Conservation (phyloP, 1,140 invertebrate species). For the Aphaenogaster floridana region DNA sequence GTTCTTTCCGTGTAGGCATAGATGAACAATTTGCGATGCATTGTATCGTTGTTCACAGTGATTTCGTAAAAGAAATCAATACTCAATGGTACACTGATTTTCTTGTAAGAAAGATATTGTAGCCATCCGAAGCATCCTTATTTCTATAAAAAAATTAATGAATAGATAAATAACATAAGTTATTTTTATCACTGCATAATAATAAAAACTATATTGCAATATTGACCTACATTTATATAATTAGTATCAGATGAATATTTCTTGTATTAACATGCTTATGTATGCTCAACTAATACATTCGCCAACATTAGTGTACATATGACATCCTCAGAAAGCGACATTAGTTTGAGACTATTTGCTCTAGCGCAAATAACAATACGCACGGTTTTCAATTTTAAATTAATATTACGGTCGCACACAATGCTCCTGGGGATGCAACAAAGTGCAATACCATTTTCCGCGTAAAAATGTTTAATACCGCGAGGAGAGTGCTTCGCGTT, state of each 20-base stretch:
- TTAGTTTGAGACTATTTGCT: not conserved
- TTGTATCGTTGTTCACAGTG: not conserved
- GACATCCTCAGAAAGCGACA: not conserved
- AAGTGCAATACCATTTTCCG: slow-evolving; percentile 43
- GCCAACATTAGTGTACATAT: not conserved
- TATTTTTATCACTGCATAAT: not conserved
- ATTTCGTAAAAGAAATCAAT: slow-evolving; percentile 8
- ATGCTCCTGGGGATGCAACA: not conserved
- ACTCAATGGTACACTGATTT: not conserved
- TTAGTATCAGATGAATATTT: not conserved
- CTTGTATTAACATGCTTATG: not conserved
- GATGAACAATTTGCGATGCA: not conserved
- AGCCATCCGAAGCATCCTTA: not conserved
- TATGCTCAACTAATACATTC: not conserved
- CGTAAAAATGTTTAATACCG: slow-evolving; percentile 57
- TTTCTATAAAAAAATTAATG: not conserved
- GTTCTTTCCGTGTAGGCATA: not conserved
- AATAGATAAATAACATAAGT: not conserved
- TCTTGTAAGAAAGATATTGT: not conserved
- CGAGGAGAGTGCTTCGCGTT: slow-evolving; percentile 20
- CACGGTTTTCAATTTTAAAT: slow-evolving; percentile 33
- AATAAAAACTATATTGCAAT: not conserved
- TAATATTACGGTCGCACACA: slow-evolving; percentile 32
- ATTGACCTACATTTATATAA: not conserved
- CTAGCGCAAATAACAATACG: not conserved